Base-by-base conservation (phyloP, 2,888 invertebrate species). In the Crioceris asparagi region DNA sequence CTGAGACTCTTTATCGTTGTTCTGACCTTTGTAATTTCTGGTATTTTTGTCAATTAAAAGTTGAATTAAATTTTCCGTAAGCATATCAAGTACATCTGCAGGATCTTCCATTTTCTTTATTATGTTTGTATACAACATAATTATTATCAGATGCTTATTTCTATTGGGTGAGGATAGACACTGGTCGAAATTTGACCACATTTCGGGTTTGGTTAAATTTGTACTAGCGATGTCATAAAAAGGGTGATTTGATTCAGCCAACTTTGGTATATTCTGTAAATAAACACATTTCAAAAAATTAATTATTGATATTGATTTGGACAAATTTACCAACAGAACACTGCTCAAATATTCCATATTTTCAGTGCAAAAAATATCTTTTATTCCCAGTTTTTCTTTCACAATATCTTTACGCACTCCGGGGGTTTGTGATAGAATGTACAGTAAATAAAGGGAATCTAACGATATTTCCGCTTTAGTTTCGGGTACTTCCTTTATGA, bases 21-120 rank as follows among this genome's bases (percentile, higher is more conserved):
- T 69, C 31, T 72, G 72, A 1, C 45, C 45, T 51, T 71, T 72
- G 10, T 71, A 62, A 4, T 68, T 71, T 58, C 44, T 78, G 75
- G 63, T 75, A 73, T 41, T 71, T 72, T 48, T 81, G 62, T 39
- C 77, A 71, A 43, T 78, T n/a, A n/a, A n/a, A n/a, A n/a, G 68
- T 49, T 71, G 72, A 31, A 83, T 66, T 49, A 79, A 79, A 51
- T 79, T 78, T 31, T 70, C 65, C 27, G 77, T 74, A 7, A 83
- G 60, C 14, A 83, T 53, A 8, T 69, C 64, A 1, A 78, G 73
- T 44, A 80, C 64, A n/a, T 31, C 14, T 18, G 57, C 53, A 17
- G 65, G 53, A 29, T 71, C 53, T 45, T 51, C 45, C 5, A 52
- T 53, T 27, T 68, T 68, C 39, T 62, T 58, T 3, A 81, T 55